phyloP scores from a whole-genome alignment of 2,113 vertebrate species.

The Ifrita kowaldi region DNA sequence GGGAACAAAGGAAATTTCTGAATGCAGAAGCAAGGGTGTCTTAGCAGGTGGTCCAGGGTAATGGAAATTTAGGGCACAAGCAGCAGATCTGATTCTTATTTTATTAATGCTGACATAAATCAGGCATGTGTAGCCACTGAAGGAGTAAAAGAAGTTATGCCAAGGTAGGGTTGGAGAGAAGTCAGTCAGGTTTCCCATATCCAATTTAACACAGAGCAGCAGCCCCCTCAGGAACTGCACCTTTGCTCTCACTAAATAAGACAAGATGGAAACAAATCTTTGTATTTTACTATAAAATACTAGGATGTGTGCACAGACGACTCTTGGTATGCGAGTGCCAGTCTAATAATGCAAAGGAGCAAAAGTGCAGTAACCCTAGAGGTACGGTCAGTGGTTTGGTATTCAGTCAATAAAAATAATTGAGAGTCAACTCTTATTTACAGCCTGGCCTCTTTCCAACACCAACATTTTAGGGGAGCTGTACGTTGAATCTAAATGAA shows the following conservation, averaged over 20 bases:
- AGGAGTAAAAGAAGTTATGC: background rate
- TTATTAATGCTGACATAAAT: background rate
- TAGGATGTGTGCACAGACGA: fast-evolving
- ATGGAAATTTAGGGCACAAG: slow-evolving; percentile 18
- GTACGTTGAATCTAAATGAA: background rate
- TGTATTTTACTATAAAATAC: background rate
- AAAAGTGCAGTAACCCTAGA: background rate
- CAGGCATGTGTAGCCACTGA: background rate
- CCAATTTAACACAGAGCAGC: background rate
- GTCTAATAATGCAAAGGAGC: background rate
- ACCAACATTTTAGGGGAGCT: background rate
- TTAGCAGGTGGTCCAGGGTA: background rate
- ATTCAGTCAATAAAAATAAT: slow-evolving; percentile 31
- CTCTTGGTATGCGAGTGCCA: background rate
- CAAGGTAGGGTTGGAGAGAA: background rate
- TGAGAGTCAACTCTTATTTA: background rate
- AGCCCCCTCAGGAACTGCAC: background rate
- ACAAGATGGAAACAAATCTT: background rate
- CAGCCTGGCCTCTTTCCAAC: background rate
- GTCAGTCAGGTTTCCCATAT: background rate
- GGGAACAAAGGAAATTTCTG: slow-evolving; percentile 22
- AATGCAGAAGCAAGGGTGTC: background rate
- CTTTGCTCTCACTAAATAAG: background rate
- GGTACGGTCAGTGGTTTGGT: background rate
- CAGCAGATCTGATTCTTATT: background rate